Evolutionary conservation across 2,113 vertebrate genomes (phyloP).

Genomic region (Ascaphus truei): DNA sequence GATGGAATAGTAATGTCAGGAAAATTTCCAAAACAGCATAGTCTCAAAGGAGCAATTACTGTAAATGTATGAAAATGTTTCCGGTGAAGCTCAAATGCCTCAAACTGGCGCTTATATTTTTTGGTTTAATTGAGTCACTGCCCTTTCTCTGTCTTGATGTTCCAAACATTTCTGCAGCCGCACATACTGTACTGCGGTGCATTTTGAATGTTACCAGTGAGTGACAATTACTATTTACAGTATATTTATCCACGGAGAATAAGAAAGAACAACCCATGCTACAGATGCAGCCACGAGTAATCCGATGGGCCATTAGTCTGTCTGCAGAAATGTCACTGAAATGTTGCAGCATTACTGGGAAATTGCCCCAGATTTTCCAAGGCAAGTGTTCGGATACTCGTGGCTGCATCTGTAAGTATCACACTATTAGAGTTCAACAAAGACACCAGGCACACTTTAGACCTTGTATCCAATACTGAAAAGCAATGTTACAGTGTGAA

Average conservation of each 20-base stretch:
- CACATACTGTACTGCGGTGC: constrained; percentile 32
- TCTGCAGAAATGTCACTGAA: too few species aligned
- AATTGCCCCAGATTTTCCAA: too few species aligned
- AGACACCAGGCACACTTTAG: constrained; percentile 34
- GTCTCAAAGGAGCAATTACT: constrained; percentile 66
- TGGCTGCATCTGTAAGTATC: too few species aligned
- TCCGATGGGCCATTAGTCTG: too few species aligned
- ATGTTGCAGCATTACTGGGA: too few species aligned
- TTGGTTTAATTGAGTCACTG: constrained; percentile 66
- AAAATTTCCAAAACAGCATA: too few species aligned
- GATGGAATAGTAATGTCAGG: too few species aligned
- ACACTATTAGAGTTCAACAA: constrained; percentile 37
- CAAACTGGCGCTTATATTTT: constrained; percentile 56
- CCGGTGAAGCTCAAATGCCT: constrained; percentile 64
- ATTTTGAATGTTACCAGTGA: constrained; percentile 38
- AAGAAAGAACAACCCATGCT: constrained; percentile 17
- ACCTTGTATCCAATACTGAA: constrained; percentile 7
- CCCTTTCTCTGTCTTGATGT: constrained; percentile 48
- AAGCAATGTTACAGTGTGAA: constrained; percentile 6
- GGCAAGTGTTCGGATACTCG: too few species aligned
- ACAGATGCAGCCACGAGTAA: too few species aligned
- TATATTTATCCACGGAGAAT: constrained; percentile 37
- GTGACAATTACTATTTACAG: constrained; percentile 53
- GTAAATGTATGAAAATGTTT: constrained; percentile 70
- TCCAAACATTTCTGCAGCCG: constrained; percentile 32